Evolutionary conservation across 1,140 invertebrate species (phyloP).

Genomic region (Trypoxylus dichotomus): DNA sequence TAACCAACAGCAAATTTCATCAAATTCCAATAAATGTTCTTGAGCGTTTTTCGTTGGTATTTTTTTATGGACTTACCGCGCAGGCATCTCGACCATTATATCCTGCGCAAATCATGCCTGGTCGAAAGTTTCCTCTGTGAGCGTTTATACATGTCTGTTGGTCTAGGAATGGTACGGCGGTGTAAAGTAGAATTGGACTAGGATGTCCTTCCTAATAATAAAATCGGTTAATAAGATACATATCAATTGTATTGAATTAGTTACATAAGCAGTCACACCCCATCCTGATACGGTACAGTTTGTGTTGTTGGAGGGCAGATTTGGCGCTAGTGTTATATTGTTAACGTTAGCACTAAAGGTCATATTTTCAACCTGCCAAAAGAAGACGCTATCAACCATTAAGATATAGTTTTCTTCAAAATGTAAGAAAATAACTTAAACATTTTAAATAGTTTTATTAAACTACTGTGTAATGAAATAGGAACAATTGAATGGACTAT

Average conservation of each 20-base stretch:
- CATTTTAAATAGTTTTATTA: too few relatives aligned
- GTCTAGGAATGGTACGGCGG: not conserved
- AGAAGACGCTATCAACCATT: not conserved
- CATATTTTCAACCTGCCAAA: not conserved
- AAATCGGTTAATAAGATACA: not conserved
- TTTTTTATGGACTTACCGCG: constrained; percentile 5
- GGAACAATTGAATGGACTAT: too few relatives aligned
- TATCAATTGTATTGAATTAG: too few relatives aligned
- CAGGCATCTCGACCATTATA: constrained; percentile 10
- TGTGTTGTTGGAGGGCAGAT: not conserved
- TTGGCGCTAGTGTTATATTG: not conserved
- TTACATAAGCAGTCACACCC: not conserved
- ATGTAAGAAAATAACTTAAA: too few relatives aligned
- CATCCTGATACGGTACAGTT: not conserved
- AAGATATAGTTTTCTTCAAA: too few relatives aligned
- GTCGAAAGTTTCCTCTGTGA: not conserved
- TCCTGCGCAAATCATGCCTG: constrained; percentile 29
- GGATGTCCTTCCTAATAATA: not conserved
- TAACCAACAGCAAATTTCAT: too few relatives aligned
- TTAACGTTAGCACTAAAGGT: not conserved
- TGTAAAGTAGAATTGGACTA: not conserved
- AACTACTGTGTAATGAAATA: too few relatives aligned
- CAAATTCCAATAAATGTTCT: too few relatives aligned
- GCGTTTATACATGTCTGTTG: not conserved
- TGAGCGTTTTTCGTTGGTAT: too few relatives aligned